These are phyloP conservation scores for Brachystomella parvula DNA, from an alignment of 1,140 invertebrate genomes.

Conservation along the genomic window DNA sequence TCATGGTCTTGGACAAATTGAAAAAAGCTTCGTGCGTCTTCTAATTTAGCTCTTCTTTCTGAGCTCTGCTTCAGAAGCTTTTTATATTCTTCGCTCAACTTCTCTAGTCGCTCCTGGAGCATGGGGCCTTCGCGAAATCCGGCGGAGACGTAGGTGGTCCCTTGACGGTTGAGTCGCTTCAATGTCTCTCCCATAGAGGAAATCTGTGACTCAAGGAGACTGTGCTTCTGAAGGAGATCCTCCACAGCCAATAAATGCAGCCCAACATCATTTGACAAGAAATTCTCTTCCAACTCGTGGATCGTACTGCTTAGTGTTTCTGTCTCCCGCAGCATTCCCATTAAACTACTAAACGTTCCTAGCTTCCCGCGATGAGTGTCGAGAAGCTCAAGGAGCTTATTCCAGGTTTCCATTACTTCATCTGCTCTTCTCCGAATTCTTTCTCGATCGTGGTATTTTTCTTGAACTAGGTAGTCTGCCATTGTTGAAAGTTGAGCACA, in stretches of 20 bases:
- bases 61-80: conserved; percentile 62
- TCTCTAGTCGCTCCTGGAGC: conserved; percentile 59
- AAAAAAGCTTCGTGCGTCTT: conserved; percentile 86
- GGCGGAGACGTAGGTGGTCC: conserved; percentile 48
- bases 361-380: conserved; percentile 77
- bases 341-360: conserved; percentile 64
- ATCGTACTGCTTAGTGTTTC: conserved; percentile 78
- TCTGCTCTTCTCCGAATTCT: conserved; percentile 70
- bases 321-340: conserved; percentile 82
- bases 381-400: conserved; percentile 70
- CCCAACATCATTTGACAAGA: conserved; percentile 79
- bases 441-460: conserved; percentile 85
- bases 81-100: conserved; percentile 52
- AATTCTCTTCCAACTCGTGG: conserved; percentile 52
- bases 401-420: conserved; percentile 82
- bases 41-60: conserved; percentile 68
- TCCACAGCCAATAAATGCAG: conserved; percentile 87
- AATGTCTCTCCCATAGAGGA: conserved; percentile 70
- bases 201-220: conserved; percentile 80
- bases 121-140: conserved; percentile 55
- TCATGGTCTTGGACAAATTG: conserved; percentile 92
- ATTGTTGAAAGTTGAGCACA: conserved; percentile 87
- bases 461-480: conserved; percentile 79
- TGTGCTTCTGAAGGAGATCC: conserved; percentile 86
- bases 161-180: conserved; percentile 63